Evolutionary conservation across 2,113 vertebrate genomes (phyloP).

Genomic region (Lophius piscatorius): DNA sequence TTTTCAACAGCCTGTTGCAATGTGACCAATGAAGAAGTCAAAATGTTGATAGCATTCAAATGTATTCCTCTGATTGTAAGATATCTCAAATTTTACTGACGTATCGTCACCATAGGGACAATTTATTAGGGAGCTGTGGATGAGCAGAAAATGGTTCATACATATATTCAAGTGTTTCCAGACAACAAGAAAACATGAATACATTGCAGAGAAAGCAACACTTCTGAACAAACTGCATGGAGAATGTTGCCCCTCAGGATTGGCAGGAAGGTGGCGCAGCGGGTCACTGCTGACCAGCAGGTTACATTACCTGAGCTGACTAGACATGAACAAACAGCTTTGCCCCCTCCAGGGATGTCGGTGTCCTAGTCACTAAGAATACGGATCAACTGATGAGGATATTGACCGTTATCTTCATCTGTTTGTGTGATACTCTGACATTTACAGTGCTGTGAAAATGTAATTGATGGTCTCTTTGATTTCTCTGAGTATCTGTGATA

Average conservation of each 20-base stretch:
- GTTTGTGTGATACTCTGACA: not conserved
- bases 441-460: not conserved
- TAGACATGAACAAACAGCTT: slow-evolving; percentile 56
- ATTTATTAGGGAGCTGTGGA: slow-evolving; percentile 11
- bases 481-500: too few species aligned
- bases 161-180: slow-evolving; percentile 70
- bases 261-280: slow-evolving; percentile 12
- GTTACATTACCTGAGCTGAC: slow-evolving; percentile 56
- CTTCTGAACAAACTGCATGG: slow-evolving; percentile 48
- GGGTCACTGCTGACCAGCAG: slow-evolving; percentile 9
- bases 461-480: too few species aligned
- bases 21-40: slow-evolving; percentile 22
- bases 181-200: slow-evolving; percentile 60
- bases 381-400: slow-evolving; percentile 49
- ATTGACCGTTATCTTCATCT: slow-evolving; percentile 1
- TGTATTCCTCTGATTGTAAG: not conserved
- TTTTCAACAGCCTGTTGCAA: not conserved
- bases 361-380: slow-evolving; percentile 52
- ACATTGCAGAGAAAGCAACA: slow-evolving; percentile 53
- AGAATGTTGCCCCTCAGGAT: slow-evolving; percentile 25
- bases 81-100: slow-evolving; percentile 6
- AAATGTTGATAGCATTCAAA: slow-evolving; percentile 3
- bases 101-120: slow-evolving; percentile 32
- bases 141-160: slow-evolving; percentile 25
- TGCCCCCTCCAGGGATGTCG: slow-evolving; percentile 45